Conservation (phyloP, 2,113 vertebrate genomes). For the Rhynchomys soricoides region DNA sequence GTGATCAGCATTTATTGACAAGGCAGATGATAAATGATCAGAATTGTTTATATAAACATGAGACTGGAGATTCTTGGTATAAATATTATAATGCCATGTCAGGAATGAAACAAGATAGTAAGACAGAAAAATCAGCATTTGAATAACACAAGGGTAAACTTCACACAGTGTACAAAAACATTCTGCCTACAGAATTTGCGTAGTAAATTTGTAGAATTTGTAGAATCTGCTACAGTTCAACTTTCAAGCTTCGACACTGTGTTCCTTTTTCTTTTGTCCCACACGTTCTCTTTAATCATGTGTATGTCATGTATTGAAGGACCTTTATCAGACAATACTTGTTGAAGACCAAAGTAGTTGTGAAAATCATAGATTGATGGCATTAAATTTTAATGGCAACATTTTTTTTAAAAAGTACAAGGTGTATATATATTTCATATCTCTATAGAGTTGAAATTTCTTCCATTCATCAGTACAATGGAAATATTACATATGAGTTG, state of each 20-base stretch:
- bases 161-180: no score
- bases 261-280: neutral
- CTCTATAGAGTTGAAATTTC: neutral
- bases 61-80: no score
- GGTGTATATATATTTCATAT: neutral
- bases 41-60: no score
- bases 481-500: constrained; percentile 2
- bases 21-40: no score
- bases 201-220: no score
- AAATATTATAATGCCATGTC: no score
- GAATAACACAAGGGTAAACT: no score
- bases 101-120: no score
- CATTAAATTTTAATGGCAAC: constrained; percentile 53
- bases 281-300: neutral
- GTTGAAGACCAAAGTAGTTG: constrained; percentile 17
- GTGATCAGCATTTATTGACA: no score
- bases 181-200: neutral
- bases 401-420: constrained; percentile 31
- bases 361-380: neutral
- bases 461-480: neutral
- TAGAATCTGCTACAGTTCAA: no score
- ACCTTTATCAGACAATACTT: neutral
- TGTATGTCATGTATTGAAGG: neutral
- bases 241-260: neutral
- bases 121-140: no score